Percentiles rank a stretch among this genome's conserved stretches.
Conservation (phyloP, 2,888 invertebrate species). For the Metellina segmentata region DNA sequence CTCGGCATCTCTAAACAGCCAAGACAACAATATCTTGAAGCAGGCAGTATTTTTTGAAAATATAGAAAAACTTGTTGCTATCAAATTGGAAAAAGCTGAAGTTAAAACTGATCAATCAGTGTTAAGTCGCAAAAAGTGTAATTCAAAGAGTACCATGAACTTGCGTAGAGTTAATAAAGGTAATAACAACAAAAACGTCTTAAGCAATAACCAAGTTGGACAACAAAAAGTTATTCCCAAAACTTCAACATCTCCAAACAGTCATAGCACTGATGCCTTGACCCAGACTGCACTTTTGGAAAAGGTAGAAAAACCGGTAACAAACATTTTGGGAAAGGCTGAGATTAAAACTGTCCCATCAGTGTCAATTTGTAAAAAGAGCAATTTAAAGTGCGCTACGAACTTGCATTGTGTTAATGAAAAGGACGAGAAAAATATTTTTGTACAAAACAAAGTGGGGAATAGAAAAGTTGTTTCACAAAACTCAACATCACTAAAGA, state of each 20-base stretch:
- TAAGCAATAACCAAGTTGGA: neutral
- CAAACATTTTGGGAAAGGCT: neutral
- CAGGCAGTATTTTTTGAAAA: no score
- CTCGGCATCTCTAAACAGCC: no score
- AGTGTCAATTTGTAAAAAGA: neutral
- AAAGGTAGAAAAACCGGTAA: no score
- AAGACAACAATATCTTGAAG: no score
- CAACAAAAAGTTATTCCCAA: neutral
- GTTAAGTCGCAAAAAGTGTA: neutral
- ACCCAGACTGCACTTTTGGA: no score
- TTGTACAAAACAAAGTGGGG: neutral
- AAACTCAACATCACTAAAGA: no score
- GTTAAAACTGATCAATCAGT: neutral
- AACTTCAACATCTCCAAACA: no score
- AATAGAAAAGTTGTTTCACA: neutral
- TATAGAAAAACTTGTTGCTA: no score
- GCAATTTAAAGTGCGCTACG: neutral
- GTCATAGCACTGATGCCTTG: no score
- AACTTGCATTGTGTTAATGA: neutral
- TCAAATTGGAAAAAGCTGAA: neutral
- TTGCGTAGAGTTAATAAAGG: neutral
- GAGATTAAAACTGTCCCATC: neutral
- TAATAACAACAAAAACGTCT: neutral
- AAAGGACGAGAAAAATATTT: neutral
- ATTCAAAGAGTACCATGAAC: neutral